Base-by-base conservation (phyloP, 2,797 vertebrate genomes). In the Gadopsis bispinosus region DNA sequence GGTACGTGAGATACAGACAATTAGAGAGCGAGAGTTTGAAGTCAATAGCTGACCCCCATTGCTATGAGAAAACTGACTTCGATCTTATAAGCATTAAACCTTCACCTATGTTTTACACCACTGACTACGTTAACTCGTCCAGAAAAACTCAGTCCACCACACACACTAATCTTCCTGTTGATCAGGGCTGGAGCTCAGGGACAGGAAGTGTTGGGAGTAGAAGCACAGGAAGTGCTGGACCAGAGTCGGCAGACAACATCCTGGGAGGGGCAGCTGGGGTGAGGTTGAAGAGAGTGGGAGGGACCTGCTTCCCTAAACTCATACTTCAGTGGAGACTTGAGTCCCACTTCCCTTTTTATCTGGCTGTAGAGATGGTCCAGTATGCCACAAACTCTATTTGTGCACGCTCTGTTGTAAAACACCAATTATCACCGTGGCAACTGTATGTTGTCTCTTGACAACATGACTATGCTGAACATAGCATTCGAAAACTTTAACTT, bases 181-280 rank as follows among this genome's bases (percentile, higher is more conserved):
- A 94, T 95, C 93, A 84, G 83, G 81, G 84, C 79, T 69, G 68
- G 75, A 71, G 85, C 86, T 83, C 77, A 71, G 85, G 70, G 88
- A 91, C 91, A 95, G 94, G 94, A 95, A 94, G 89, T 81, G 77
- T 55, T 86, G 83, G 83, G 90, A 92, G 92, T 92, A 91, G 81
- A 90, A 84, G 73, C 43, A 83, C 85, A 93, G 93, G 93, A 94
- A 93, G 83, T 80, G 55, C 87, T 83, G 86, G 86, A 90, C 84
- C 88, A 87, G 65, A 91, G 86, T 84, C 79, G 73, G 77, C 77
- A 90, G 89, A 74, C 75, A 59, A 87, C 90, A 93, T 95, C 94
- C 94, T 93, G 91, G 87, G 90, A 86, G 92, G 89, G 88, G 86
- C 75, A 59, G 81, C n/a, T 6, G 45, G 16, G 53, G 19, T 26